A percentile compares a stretch with the other conserved stretches of the same genome.
Conservation (phyloP, 2,113 vertebrate species). For the Hystrix brachyura region DNA sequence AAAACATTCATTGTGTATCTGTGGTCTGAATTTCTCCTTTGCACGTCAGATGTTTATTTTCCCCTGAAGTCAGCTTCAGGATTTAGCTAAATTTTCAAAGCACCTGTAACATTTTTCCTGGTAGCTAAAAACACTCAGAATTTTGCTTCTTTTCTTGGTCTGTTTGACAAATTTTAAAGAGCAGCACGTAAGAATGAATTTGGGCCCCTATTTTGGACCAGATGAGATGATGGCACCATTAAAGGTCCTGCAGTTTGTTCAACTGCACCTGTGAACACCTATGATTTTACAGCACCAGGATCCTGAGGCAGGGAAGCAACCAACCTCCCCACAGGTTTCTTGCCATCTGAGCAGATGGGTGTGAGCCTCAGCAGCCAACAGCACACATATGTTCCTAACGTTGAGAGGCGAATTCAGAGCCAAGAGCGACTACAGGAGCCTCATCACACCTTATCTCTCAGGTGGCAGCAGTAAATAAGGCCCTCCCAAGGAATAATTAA, state of each 20-base stretch:
- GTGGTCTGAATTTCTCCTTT: not conserved
- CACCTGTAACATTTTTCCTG: not conserved
- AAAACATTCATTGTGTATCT: not conserved
- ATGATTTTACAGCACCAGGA: conserved; percentile 60
- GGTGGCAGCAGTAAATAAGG: conserved; percentile 61
- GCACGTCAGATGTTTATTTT: conserved; percentile 47
- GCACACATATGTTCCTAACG: conserved; percentile 85
- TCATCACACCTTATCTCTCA: conserved; percentile 61
- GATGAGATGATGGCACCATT: conserved; percentile 60
- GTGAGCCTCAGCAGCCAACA: conserved; percentile 83
- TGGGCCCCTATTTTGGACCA: conserved; percentile 54
- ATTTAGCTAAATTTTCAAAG: conserved; percentile 60
- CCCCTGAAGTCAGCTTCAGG: not conserved
- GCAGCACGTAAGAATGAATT: not conserved
- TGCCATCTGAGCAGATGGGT: conserved; percentile 84
- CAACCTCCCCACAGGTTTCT: conserved; percentile 78
- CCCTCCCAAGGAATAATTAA: conserved; percentile 68
- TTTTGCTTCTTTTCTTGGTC: conserved; percentile 42
- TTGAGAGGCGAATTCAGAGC: conserved; percentile 71
- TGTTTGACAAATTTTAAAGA: conserved; percentile 61
- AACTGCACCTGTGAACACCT: not conserved
- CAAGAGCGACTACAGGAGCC: conserved; percentile 82
- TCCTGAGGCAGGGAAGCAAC: conserved; percentile 71
- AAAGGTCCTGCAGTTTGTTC: conserved; percentile 59
- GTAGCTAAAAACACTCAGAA: not conserved